phyloP scores from a whole-genome alignment of 2,113 vertebrate genomes.

The Capreolus pygargus region DNA sequence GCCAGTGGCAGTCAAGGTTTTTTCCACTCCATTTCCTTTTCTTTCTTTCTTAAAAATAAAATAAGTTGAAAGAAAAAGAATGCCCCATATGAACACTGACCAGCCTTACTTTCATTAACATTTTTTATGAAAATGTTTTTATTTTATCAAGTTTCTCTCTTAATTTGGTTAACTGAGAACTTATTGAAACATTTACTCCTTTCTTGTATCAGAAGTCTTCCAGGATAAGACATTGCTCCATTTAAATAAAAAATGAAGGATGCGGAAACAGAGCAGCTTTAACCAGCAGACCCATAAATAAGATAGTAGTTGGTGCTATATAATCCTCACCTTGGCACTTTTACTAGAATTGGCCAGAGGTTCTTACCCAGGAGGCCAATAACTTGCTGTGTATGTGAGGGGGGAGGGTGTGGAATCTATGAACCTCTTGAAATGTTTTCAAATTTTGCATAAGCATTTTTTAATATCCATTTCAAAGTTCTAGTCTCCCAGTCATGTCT shows the following conservation, averaged over 20 bases:
- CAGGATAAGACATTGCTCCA: slow-evolving; percentile 13
- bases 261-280: not conserved
- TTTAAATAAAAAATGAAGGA: slow-evolving; percentile 72
- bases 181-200: slow-evolving; percentile 13
- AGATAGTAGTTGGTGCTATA: not conserved
- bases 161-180: slow-evolving; percentile 16
- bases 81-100: not conserved
- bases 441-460: not conserved
- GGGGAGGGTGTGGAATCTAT: not conserved
- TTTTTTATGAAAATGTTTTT: not conserved
- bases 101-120: not conserved
- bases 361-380: not conserved
- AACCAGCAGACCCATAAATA: slow-evolving; percentile 14
- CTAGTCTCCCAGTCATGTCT: not conserved
- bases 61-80: not conserved
- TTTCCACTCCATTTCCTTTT: not conserved
- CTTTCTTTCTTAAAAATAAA: slow-evolving; percentile 22
- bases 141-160: slow-evolving; percentile 20
- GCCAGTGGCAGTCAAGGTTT: not conserved
- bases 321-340: not conserved
- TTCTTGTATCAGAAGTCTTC: not conserved
- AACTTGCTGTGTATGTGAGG: not conserved
- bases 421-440: not conserved
- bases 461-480: not conserved
- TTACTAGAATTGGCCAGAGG: not conserved